These are phyloP conservation scores for Dendronephthya gigantea DNA, from an alignment of 64 coral and sea anemone genomes.

Conservation along the genomic window DNA sequence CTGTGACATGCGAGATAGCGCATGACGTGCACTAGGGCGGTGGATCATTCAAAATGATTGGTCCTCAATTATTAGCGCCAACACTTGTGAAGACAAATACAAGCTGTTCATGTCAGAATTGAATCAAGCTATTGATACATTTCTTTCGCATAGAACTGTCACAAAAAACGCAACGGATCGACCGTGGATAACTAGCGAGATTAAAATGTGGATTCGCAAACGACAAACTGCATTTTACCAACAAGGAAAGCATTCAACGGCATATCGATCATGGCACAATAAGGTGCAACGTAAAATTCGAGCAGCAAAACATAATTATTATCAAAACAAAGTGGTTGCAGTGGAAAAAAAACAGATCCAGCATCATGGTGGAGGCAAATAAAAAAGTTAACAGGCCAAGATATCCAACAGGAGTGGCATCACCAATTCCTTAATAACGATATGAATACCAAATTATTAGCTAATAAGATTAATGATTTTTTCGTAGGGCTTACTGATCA, in stretches of 20 bases:
- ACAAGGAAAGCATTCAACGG: conserved; percentile 27
- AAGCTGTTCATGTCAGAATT: conserved; percentile 11
- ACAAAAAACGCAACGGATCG: conserved; percentile 33
- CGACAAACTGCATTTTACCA: conserved; percentile 23
- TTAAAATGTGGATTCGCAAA: conserved; percentile 32
- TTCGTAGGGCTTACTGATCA: conserved; percentile 44
- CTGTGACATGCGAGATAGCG: conserved; percentile 32
- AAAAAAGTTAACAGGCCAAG: conserved; percentile 15
- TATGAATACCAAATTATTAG: conserved; percentile 29
- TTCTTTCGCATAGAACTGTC: conserved; percentile 12
- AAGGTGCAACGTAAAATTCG: conserved; percentile 36
- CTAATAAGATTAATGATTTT: conserved; percentile 49
- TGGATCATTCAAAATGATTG: conserved; percentile 33
- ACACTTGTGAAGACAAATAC: conserved; percentile 27
- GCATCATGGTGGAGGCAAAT: conserved; percentile 39
- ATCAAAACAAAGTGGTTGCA: conserved; percentile 34
- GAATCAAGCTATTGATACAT: conserved; percentile 28
- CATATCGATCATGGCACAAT: conserved; percentile 35
- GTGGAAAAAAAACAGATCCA: conserved; percentile 31
- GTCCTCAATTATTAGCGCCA: neutral
- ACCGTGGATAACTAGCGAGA: conserved; percentile 21
- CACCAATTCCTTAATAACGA: conserved; percentile 23
- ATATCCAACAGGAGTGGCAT: conserved; percentile 35
- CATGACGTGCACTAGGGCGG: conserved; percentile 22
- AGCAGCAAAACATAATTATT: conserved; percentile 38